Percentiles rank a stretch among this genome's conserved stretches.
Evolutionary conservation across 2,797 vertebrate species (phyloP).

Genomic region (Phylloscopus collybita): DNA sequence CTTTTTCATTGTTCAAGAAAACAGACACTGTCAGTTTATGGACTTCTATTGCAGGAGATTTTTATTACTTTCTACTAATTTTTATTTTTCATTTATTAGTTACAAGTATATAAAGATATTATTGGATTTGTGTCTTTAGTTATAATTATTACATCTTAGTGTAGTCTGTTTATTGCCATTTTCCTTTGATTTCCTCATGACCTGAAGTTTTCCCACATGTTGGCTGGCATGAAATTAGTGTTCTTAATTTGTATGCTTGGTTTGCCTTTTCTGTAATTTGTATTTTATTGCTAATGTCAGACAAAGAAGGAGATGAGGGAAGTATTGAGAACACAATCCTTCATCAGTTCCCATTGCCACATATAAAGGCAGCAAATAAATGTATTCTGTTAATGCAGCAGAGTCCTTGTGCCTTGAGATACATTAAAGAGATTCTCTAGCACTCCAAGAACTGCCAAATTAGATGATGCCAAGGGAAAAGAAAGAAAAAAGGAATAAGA

Average conservation of each 20-base stretch:
- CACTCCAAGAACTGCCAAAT: slow-evolving; percentile 4
- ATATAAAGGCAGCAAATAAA: background rate
- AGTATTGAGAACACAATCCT: background rate
- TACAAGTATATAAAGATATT: background rate
- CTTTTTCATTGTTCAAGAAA: background rate
- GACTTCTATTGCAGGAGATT: background rate
- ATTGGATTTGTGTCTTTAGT: background rate
- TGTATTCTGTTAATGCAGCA: slow-evolving; percentile 17
- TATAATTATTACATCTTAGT: background rate
- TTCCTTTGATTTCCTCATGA: slow-evolving; percentile 9
- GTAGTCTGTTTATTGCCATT: background rate
- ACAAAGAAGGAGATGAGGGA: background rate
- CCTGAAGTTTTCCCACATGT: background rate
- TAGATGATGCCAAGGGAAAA: background rate
- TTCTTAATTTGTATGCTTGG: slow-evolving; percentile 37
- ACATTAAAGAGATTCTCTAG: slow-evolving; percentile 21
- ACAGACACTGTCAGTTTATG: background rate
- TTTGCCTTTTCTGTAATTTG: slow-evolving; percentile 19
- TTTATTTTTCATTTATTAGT: background rate
- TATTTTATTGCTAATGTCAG: slow-evolving; percentile 13
- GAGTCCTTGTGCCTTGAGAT: background rate
- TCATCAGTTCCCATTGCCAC: background rate
- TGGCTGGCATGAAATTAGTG: slow-evolving; percentile 3
- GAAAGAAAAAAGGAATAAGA: slow-evolving; percentile 1
- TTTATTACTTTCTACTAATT: background rate